A percentile compares a stretch with the other conserved stretches of the same genome.
Evolutionary conservation across 2,888 invertebrate genomes (phyloP).

Genomic region (Electrophaes corylata): DNA sequence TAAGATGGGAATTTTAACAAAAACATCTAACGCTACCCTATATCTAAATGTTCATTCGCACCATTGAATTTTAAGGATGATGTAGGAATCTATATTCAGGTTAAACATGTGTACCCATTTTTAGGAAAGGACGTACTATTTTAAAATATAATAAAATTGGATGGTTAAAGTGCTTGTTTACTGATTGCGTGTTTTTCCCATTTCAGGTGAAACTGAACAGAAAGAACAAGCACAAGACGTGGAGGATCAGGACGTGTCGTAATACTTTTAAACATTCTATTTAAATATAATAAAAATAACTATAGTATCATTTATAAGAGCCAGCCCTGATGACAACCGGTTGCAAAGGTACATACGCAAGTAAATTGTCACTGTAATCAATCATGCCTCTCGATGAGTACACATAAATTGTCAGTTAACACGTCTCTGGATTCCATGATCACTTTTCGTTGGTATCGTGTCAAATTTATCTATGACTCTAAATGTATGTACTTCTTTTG

Average conservation of each 20-base stretch:
- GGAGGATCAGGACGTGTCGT: slow-evolving; percentile 98
- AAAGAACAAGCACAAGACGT: slow-evolving; percentile 96
- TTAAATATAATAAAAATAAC: slow-evolving; percentile 81
- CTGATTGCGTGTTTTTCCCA: slow-evolving; percentile 2
- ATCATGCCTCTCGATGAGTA: slow-evolving; percentile 24
- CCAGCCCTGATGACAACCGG: slow-evolving; percentile 76
- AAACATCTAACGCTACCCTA: slow-evolving; percentile 2
- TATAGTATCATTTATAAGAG: slow-evolving; percentile 79
- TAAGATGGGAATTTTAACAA: neutral
- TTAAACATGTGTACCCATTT: slow-evolving; percentile 29
- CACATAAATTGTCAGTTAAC: slow-evolving; percentile 33
- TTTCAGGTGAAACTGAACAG: slow-evolving; percentile 93
- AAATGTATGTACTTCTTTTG: slow-evolving; percentile 72
- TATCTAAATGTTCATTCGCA: slow-evolving; percentile 19
- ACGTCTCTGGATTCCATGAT: slow-evolving; percentile 25
- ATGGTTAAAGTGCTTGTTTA: too few relatives aligned
- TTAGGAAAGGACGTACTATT: slow-evolving; percentile 14
- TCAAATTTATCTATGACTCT: slow-evolving; percentile 69
- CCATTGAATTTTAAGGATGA: slow-evolving; percentile 18
- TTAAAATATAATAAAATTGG: too few relatives aligned
- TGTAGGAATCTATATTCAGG: slow-evolving; percentile 26
- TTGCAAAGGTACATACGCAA: slow-evolving; percentile 52
- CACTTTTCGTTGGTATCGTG: slow-evolving; percentile 56
- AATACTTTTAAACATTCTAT: slow-evolving; percentile 83
- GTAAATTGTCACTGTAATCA: slow-evolving; percentile 43